Base-by-base conservation (phyloP, 1,140 invertebrate species). In the Contarinia nasturtii region DNA sequence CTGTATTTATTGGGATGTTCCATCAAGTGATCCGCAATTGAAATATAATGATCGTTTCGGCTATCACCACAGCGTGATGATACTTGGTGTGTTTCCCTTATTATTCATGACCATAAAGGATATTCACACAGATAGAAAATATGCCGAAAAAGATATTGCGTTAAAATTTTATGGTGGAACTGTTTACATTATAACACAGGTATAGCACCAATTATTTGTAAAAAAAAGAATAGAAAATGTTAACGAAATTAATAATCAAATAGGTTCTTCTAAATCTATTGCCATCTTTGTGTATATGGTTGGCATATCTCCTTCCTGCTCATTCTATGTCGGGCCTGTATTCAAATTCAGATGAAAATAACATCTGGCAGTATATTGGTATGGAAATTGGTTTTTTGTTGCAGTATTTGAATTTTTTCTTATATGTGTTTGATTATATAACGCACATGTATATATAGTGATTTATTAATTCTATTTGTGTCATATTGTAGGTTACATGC, bases 241-340 rank as follows among this genome's bases (percentile, higher is more conserved):
- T 19, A 19, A 19, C 41, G 10, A 19, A 19, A 19, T 17, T 19
- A 17, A 19, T 19, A 12, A n/a, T 44, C 2, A 22, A 22, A 3
- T 14, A 44, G 43, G 14, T n/a, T 2, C 21, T 44, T 4, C 18
- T 44, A 14, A 44, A 33, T 33, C 3, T 44, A 7, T 14, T 63
- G n/a, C 61, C 61, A 4, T 63, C 59, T 38, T 65, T 65, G 50
- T 75, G 72, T 45, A 74, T 87, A 5, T 88, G 84, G 69, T 53
- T 88, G 45, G 79, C 82, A 1, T 91, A 85, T 58, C 57, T 88
- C 18, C 75, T 89, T 21, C 89, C 89, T 15, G 85, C 84, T 12
- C 92, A 86, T 58, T 84, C 84, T 17, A 91, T 92, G 86, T 80
- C 81, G 10, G 86, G 86, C 0, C 66, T 91, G 0, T 77, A 77